A percentile compares a stretch with the other conserved stretches of the same genome.
Evolutionary conservation across 2,888 invertebrate species (phyloP).

Genomic region (Protophormia terraenovae): DNA sequence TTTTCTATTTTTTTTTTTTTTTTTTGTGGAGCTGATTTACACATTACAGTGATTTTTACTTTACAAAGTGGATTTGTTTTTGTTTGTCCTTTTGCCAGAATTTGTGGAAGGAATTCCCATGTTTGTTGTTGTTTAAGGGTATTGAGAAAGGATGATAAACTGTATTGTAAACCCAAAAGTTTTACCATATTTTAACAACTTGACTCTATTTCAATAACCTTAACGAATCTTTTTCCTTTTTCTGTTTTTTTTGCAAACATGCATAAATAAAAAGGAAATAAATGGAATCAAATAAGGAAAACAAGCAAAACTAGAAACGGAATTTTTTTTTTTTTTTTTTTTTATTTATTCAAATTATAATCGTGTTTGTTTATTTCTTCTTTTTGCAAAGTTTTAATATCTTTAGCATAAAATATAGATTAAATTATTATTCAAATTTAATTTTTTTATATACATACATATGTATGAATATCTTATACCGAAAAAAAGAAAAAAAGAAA

Average conservation of each 20-base stretch:
- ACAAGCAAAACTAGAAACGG: neutral
- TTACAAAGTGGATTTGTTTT: neutral
- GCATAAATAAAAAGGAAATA: neutral
- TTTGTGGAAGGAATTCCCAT: neutral
- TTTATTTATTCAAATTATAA: neutral
- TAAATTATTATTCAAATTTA: constrained; percentile 2
- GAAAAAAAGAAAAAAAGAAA: neutral
- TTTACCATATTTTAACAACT: constrained; percentile 7
- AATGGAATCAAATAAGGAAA: neutral
- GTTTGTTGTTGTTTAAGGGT: neutral
- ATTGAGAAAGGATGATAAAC: neutral
- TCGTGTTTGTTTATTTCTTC: neutral
- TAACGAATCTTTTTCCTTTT: neutral
- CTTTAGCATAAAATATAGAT: neutral
- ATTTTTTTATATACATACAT: no score
- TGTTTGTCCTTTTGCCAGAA: neutral
- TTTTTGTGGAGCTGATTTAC: constrained; percentile 1
- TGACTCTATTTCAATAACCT: constrained; percentile 25
- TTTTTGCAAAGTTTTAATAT: neutral
- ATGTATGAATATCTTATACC: no score
- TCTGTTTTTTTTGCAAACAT: neutral
- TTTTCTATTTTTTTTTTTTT: neutral
- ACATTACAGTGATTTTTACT: neutral
- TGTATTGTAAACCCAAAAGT: constrained; percentile 11
- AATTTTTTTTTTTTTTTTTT: neutral